phyloP scores from a whole-genome alignment of 2,113 vertebrate species.

The Carlito syrichta region DNA sequence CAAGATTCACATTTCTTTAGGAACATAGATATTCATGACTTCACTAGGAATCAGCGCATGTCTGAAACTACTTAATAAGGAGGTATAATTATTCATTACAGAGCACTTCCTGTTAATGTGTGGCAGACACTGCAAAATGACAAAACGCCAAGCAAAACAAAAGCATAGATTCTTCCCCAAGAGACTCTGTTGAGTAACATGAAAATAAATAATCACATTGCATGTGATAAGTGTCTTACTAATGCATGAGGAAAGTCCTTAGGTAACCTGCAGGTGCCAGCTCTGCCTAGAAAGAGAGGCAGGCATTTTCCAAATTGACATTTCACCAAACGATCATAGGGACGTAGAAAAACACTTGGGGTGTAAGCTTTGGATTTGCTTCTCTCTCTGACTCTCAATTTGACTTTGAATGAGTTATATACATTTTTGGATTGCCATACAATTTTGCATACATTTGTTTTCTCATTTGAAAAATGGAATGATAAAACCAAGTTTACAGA shows the following conservation, averaged over 20 bases:
- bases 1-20: not conserved
- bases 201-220: not conserved
- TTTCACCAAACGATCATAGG: not conserved
- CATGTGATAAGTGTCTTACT: rapidly evolving
- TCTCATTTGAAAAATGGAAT: not conserved
- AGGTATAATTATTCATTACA: not conserved
- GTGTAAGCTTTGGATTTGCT: not conserved
- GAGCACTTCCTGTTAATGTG: not conserved
- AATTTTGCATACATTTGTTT: not conserved
- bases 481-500: not conserved
- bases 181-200: not conserved
- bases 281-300: not conserved
- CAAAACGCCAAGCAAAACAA: not conserved
- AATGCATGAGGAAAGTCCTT: not conserved
- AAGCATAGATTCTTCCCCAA: not conserved
- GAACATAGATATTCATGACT: no score
- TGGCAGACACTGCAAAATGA: not conserved
- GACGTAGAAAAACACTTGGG: not conserved
- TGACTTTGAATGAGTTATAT: not conserved
- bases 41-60: no score
- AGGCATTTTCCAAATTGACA: not conserved
- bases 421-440: no score
- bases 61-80: not conserved
- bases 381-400: not conserved
- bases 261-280: rapidly evolving